phyloP scores from a whole-genome alignment of 2,113 vertebrate species.

The Ageneiosus marmoratus region DNA sequence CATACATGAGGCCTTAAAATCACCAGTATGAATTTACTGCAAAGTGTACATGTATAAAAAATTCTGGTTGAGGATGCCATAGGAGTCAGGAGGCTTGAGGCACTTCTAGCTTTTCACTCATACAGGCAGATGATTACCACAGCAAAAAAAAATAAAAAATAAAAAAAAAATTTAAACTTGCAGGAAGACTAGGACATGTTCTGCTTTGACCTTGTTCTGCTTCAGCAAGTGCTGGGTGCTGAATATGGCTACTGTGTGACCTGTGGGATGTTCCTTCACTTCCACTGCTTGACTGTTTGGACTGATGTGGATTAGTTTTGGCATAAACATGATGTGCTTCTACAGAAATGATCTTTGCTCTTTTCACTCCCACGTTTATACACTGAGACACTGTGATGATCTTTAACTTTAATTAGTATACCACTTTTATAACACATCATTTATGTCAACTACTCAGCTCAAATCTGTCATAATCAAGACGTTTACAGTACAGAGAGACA shows the following conservation, averaged over 20 bases:
- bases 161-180: constrained; percentile 18
- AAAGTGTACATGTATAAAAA: constrained; percentile 1
- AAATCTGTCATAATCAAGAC: constrained; percentile 31
- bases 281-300: constrained; percentile 39
- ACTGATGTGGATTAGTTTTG: constrained; percentile 45
- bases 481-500: background rate
- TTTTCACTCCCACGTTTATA: constrained; percentile 46
- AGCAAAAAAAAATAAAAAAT: background rate
- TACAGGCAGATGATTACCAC: constrained; percentile 43
- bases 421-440: constrained; percentile 23
- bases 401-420: constrained; percentile 41
- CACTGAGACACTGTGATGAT: constrained; percentile 9
- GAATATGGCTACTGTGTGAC: constrained; percentile 15
- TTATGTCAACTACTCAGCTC: constrained; percentile 13
- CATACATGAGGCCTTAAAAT: constrained; percentile 17
- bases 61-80: constrained; percentile 18
- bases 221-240: constrained; percentile 26
- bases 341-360: constrained; percentile 42
- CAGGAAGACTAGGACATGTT: constrained; percentile 44
- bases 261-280: constrained; percentile 32
- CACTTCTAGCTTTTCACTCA: constrained; percentile 40
- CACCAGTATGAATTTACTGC: background rate
- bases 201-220: constrained; percentile 47
- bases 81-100: constrained; percentile 44
- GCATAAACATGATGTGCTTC: constrained; percentile 37